phyloP scores from a whole-genome alignment of 1,140 invertebrate genomes.

The Mactra quadrangularis region DNA sequence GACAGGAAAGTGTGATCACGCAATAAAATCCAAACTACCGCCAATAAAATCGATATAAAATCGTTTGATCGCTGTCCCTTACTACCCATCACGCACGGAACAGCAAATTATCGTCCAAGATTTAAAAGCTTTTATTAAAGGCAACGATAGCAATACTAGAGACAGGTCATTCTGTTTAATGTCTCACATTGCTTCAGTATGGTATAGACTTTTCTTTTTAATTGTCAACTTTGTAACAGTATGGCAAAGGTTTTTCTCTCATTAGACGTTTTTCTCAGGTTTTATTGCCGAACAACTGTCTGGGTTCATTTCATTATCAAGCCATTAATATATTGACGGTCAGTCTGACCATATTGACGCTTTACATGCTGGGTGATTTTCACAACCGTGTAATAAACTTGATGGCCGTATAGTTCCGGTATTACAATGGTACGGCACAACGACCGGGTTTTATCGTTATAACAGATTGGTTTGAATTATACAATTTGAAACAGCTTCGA shows the following conservation, averaged over 20 bases:
- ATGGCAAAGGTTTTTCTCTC: neutral
- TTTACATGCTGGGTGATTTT: too few species aligned
- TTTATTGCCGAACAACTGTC: constrained; percentile 17
- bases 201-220: neutral
- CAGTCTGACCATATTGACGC: constrained; percentile 1
- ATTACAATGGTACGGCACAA: too few species aligned
- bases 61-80: constrained; percentile 22
- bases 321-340: neutral
- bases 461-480: too few species aligned
- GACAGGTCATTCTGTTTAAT: too few species aligned
- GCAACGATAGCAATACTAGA: neutral
- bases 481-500: too few species aligned
- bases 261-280: constrained; percentile 8
- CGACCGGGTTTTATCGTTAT: too few species aligned
- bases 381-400: too few species aligned
- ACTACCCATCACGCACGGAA: neutral
- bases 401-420: too few species aligned
- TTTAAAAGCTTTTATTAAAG: constrained; percentile 39
- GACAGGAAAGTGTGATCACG: constrained; percentile 52
- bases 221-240: too few species aligned
- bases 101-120: constrained; percentile 30
- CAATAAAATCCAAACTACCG: constrained; percentile 44
- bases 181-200: too few species aligned
- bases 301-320: constrained; percentile 12
- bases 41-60: constrained; percentile 48